These are phyloP conservation scores for Cylindroiulus punctatus DNA, from an alignment of 2,888 invertebrate genomes.

Conservation along the genomic window DNA sequence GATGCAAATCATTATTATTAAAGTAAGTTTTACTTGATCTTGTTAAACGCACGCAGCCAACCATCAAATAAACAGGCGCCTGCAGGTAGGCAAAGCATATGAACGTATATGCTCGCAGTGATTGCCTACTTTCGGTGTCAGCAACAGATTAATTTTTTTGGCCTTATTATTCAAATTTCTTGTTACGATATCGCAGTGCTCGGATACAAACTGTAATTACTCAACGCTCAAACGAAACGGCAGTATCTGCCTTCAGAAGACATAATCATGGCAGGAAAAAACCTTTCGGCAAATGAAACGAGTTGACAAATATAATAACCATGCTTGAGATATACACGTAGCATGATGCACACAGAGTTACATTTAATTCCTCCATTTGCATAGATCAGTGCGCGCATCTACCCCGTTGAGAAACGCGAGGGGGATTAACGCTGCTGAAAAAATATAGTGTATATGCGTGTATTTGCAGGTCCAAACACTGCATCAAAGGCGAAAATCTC, in stretches of 20 bases:
- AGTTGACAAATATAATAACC: neutral
- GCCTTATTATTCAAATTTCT: neutral
- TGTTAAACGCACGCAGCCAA: neutral
- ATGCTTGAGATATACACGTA: neutral
- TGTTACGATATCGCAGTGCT: neutral
- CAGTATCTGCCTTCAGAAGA: neutral
- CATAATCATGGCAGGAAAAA: neutral
- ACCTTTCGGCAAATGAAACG: neutral
- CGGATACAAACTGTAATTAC: neutral
- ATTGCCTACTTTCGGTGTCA: neutral
- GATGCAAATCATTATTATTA: neutral
- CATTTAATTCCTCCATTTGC: constrained; percentile 15
- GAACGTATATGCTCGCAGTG: neutral
- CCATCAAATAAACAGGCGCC: neutral
- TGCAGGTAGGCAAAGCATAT: neutral
- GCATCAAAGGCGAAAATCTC: neutral
- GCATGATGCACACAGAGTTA: neutral
- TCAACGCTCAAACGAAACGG: neutral
- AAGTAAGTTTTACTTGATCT: neutral
- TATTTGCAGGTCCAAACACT: neutral
- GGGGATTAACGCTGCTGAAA: neutral
- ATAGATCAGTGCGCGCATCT: neutral
- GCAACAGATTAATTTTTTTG: neutral
- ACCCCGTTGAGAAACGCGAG: constrained; percentile 11
- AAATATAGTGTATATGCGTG: neutral